Conservation (phyloP, 2,797 vertebrate species). For the Macropus fuliginosus region DNA sequence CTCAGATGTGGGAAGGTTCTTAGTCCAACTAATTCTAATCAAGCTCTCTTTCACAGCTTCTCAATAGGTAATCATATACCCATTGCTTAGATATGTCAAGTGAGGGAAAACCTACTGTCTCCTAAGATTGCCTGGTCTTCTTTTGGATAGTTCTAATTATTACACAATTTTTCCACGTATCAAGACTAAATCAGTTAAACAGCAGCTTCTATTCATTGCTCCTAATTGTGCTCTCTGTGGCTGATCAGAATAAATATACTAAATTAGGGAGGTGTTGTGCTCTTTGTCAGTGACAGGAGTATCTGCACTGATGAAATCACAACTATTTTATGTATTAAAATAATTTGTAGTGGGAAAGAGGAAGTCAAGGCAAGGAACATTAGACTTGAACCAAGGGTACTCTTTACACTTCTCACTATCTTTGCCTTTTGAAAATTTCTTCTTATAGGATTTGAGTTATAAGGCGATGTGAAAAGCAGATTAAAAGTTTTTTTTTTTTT, state of each 20-base stretch:
- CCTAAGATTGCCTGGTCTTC: not conserved
- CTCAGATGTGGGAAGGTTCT: not conserved
- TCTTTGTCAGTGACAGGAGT: too few relatives aligned
- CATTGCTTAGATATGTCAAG: not conserved
- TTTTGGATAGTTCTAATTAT: not conserved
- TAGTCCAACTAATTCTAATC: not conserved
- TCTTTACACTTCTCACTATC: too few relatives aligned
- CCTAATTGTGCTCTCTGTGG: not conserved
- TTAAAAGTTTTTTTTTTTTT: not conserved
- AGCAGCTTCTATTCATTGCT: not conserved
- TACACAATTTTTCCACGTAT: not conserved
- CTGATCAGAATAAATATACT: too few relatives aligned
- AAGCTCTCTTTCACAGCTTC: not conserved
- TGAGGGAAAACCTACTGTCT: not conserved
- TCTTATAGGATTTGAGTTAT: not conserved
- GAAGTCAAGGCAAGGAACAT: not conserved
- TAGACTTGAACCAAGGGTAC: too few relatives aligned
- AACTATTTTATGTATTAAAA: too few relatives aligned
- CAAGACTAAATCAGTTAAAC: not conserved
- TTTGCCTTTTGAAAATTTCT: not conserved
- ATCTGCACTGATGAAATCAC: too few relatives aligned
- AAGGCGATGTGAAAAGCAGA: not conserved
- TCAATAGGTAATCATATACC: not conserved
- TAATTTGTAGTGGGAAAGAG: too few relatives aligned
- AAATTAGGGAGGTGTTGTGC: too few relatives aligned